Percentiles rank a stretch among this genome's conserved stretches.
Evolutionary conservation across 2,113 vertebrate genomes (phyloP).

Genomic region (Propithecus coquereli): DNA sequence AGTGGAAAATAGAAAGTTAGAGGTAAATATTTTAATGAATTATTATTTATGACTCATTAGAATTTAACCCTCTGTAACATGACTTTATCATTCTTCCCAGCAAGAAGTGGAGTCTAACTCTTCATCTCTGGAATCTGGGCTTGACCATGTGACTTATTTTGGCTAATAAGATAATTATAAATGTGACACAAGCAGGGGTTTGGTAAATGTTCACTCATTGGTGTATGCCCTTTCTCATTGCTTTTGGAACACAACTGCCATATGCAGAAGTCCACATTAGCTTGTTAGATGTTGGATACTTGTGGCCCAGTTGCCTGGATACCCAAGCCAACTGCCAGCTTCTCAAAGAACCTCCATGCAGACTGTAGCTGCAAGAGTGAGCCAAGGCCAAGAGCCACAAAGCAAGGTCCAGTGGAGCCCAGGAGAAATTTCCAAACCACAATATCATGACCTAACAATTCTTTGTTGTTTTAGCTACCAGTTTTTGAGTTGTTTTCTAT

Average conservation of each 20-base stretch:
- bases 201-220: not conserved
- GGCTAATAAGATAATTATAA: not conserved
- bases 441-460: not conserved
- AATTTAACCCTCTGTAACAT: not conserved
- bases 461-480: not conserved
- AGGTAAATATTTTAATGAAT: not conserved
- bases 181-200: not conserved
- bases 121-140: not conserved
- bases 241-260: not conserved
- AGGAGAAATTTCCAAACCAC: not conserved
- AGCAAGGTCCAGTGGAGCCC: not conserved
- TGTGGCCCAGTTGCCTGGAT: rapidly evolving
- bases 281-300: not conserved
- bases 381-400: too few species aligned
- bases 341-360: rapidly evolving
- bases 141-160: not conserved
- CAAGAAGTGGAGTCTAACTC: not conserved
- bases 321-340: not conserved
- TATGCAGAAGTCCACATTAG: not conserved
- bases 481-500: not conserved
- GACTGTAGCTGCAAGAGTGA: not conserved
- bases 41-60: not conserved
- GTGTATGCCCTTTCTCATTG: not conserved
- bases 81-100: not conserved
- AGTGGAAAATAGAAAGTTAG: not conserved